Conservation (phyloP, 2,888 invertebrate genomes). For the Emmelina monodactyla region DNA sequence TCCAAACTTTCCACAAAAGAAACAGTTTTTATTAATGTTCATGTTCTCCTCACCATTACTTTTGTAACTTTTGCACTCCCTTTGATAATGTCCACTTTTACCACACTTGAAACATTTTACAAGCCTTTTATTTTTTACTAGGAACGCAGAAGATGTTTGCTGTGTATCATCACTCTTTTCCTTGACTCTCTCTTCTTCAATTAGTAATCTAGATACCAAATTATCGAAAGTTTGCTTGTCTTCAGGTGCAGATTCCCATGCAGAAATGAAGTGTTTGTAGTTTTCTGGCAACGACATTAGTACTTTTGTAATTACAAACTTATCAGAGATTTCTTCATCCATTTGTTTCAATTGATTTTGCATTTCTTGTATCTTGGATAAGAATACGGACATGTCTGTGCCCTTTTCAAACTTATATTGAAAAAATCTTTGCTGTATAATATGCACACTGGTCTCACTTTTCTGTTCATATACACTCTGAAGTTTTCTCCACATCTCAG, state of each 20-base stretch:
- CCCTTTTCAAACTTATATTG: slow-evolving; percentile 11
- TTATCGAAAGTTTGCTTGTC: slow-evolving; percentile 9
- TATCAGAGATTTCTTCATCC: slow-evolving; percentile 13
- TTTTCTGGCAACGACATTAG: slow-evolving; percentile 17
- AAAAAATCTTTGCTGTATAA: slow-evolving; percentile 19
- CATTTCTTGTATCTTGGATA: slow-evolving; percentile 11
- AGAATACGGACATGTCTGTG: slow-evolving; percentile 11
- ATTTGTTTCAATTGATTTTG: slow-evolving; percentile 10
- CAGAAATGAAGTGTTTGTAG: slow-evolving; percentile 20
- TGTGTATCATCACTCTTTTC: neutral
- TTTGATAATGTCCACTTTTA: slow-evolving; percentile 1
- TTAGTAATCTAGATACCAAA: slow-evolving; percentile 7
- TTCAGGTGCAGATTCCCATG: slow-evolving; percentile 10
- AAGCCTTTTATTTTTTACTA: slow-evolving; percentile 1
- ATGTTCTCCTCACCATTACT: neutral
- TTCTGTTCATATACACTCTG: slow-evolving; percentile 20
- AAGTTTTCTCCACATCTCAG: slow-evolving; percentile 15
- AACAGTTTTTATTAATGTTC: slow-evolving; percentile 10
- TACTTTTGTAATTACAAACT: slow-evolving; percentile 16
- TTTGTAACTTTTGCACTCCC: neutral
- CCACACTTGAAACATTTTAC: slow-evolving; percentile 7
- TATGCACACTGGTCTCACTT: slow-evolving; percentile 19
- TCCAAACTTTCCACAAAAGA: slow-evolving; percentile 12
- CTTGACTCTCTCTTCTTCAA: slow-evolving; percentile 4
- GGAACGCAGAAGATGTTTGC: neutral